Evolutionary conservation across 2,113 vertebrate genomes (phyloP).

Genomic region (Cardinalis cardinalis): DNA sequence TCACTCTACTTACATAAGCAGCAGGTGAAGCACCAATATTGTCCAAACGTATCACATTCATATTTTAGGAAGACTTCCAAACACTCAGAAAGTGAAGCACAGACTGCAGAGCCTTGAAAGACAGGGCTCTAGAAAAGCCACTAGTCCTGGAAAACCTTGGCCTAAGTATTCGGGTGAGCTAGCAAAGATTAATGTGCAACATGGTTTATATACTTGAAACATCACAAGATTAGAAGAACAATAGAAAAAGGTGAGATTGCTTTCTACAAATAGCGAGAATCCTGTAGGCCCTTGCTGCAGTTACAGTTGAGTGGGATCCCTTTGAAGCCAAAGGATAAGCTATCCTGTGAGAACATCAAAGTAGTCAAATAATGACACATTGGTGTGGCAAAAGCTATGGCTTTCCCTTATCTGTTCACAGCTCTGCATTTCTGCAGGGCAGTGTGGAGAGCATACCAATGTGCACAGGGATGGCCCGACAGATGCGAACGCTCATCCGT

Average conservation of each 20-base stretch:
- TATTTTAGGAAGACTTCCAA: not conserved
- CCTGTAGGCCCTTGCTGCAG: not conserved
- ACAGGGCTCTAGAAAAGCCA: not conserved
- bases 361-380: not conserved
- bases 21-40: not conserved
- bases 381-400: not conserved
- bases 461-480: not conserved
- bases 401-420: not conserved
- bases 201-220: not conserved
- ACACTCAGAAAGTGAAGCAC: not conserved
- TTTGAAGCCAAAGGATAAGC: constrained; percentile 17
- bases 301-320: not conserved
- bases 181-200: not conserved
- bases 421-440: not conserved
- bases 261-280: not conserved
- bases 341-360: not conserved
- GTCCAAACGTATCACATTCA: not conserved
- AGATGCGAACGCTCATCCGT: fast-evolving
- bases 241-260: not conserved
- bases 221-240: not conserved
- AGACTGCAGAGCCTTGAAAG: not conserved
- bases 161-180: not conserved
- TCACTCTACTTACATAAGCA: not conserved
- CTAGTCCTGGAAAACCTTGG: not conserved
- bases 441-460: not conserved